Evolutionary conservation across 2,113 vertebrate genomes (phyloP).

Genomic region (Propithecus coquereli): DNA sequence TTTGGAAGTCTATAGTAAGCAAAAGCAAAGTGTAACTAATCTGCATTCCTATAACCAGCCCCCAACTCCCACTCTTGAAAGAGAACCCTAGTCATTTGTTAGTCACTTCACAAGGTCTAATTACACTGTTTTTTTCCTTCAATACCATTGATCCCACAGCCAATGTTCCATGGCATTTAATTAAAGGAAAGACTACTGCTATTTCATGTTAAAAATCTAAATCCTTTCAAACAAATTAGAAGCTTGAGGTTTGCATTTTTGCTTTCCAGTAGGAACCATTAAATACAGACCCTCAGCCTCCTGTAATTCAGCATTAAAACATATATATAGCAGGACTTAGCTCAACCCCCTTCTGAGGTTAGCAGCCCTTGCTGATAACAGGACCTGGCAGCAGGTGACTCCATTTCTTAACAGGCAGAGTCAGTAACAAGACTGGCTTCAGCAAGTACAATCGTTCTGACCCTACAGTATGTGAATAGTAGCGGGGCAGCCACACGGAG

Average conservation of each 20-base stretch:
- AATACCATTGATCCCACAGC: conserved; percentile 66
- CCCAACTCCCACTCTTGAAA: background rate
- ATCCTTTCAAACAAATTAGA: conserved; percentile 46
- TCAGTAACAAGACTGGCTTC: background rate
- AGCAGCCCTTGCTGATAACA: rapidly evolving
- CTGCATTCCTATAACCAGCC: background rate
- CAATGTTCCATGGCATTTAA: conserved; percentile 66
- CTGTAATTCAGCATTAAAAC: background rate
- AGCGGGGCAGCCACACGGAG: rapidly evolving
- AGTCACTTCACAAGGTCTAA: conserved; percentile 43
- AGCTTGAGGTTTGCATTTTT: background rate
- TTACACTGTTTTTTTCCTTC: conserved; percentile 51
- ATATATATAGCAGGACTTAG: rapidly evolving
- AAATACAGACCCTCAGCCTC: background rate
- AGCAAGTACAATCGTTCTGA: rapidly evolving
- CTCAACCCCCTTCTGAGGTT: rapidly evolving
- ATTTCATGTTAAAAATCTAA: conserved; percentile 27
- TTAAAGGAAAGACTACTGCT: conserved; percentile 70
- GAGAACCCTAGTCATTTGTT: background rate
- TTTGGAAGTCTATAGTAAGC: background rate
- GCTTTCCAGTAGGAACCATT: background rate
- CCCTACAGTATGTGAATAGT: rapidly evolving
- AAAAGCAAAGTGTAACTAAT: rapidly evolving
- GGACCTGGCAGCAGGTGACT: background rate
- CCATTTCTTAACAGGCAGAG: background rate